Conservation (phyloP, 2,888 invertebrate genomes). For the Zootermopsis nevadensis region DNA sequence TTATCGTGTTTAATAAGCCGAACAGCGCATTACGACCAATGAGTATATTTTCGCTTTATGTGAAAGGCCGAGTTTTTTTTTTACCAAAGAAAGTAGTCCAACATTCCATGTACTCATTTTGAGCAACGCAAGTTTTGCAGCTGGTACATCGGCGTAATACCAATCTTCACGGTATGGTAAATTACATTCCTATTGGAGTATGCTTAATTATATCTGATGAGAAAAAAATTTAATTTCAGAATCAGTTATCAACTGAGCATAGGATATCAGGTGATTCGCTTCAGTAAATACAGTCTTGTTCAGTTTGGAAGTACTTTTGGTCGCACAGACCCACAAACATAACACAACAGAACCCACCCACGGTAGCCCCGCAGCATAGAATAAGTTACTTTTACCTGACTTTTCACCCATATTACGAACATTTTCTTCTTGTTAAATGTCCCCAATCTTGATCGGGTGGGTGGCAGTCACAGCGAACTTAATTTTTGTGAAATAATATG, state of each 20-base stretch:
- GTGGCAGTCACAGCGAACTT: constrained; percentile 10
- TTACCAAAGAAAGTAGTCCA: not conserved
- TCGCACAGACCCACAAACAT: not conserved
- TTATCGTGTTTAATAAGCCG: not conserved
- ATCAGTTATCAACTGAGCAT: not conserved
- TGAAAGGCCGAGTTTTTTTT: not conserved
- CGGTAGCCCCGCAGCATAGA: constrained; percentile 32
- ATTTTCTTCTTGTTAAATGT: constrained; percentile 25
- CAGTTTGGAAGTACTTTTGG: not conserved
- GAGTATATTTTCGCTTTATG: not conserved
- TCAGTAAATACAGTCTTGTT: not conserved
- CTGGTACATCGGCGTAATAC: constrained; percentile 4
- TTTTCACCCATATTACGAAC: constrained; percentile 12
- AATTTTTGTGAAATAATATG: constrained; percentile 22
- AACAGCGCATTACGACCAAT: not conserved
- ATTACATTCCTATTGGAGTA: not conserved
- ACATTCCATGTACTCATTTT: not conserved
- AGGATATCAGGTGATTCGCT: not conserved
- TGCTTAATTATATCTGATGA: not conserved
- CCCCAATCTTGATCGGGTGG: constrained; percentile 32
- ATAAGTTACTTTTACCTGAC: constrained; percentile 40
- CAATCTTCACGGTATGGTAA: not conserved
- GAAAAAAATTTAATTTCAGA: not conserved
- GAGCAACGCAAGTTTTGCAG: not conserved
- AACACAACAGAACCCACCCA: not conserved